Percentiles rank a stretch among this genome's conserved stretches.
phyloP scores from a whole-genome alignment of 1,140 invertebrate genomes.

The Paramacrobiotus metropolitanus region DNA sequence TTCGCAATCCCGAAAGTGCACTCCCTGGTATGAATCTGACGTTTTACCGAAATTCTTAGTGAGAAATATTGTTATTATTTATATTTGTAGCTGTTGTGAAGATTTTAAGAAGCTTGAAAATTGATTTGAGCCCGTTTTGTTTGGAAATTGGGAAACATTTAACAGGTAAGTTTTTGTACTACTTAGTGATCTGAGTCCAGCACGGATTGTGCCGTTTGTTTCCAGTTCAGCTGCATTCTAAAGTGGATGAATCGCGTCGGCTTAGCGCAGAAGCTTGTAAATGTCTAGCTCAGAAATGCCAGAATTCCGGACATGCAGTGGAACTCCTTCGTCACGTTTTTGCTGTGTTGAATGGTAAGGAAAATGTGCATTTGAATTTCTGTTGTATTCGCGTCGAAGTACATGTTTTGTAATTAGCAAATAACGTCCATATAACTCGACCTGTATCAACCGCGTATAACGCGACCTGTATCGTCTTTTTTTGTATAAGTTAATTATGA shows the following conservation, averaged over 20 bases:
- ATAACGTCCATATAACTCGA: neutral
- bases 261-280: slow-evolving; percentile 43
- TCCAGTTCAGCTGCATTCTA: slow-evolving; percentile 28
- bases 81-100: slow-evolving; percentile 37
- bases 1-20: no score
- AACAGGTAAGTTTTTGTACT: slow-evolving; percentile 31
- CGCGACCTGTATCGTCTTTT: neutral
- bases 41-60: neutral
- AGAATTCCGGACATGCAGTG: slow-evolving; percentile 37
- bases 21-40: no score
- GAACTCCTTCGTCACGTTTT: slow-evolving; percentile 47
- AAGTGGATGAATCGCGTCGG: slow-evolving; percentile 45
- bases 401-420: neutral
- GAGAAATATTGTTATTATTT: slow-evolving; percentile 10
- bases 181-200: slow-evolving; percentile 9
- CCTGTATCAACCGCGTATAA: neutral
- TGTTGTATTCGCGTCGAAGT: no score
- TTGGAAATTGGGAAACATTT: slow-evolving; percentile 56
- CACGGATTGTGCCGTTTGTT: slow-evolving; percentile 6
- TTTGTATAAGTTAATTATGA: neutral
- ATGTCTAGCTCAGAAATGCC: slow-evolving; percentile 44
- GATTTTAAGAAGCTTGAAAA: slow-evolving; percentile 39
- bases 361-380: neutral
- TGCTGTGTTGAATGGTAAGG: slow-evolving; percentile 45
- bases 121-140: slow-evolving; percentile 55